These are phyloP conservation scores for Melanotaenia nigrans DNA, from an alignment of 2,797 vertebrate species.

Conservation along the genomic window DNA sequence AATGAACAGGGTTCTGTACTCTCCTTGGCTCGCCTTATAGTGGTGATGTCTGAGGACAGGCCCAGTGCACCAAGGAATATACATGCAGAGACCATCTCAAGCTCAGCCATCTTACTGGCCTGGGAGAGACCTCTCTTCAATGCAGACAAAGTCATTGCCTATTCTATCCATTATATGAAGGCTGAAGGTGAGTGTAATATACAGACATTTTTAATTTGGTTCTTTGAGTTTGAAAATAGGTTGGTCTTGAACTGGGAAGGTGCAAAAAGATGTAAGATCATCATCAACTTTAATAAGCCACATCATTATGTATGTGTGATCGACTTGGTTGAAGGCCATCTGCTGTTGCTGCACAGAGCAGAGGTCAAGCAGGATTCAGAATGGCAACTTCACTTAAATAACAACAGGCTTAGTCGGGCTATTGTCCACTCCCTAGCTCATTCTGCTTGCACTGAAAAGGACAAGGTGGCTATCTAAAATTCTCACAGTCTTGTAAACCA, in stretches of 20 bases:
- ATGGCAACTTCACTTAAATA: constrained; percentile 73
- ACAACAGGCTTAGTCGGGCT: constrained; percentile 65
- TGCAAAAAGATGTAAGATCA: constrained; percentile 23
- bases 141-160: constrained; percentile 96
- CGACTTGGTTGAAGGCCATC: constrained; percentile 66
- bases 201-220: not conserved
- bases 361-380: constrained; percentile 75
- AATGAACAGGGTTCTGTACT: constrained; percentile 90
- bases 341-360: constrained; percentile 72
- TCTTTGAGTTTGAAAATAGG: not conserved
- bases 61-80: constrained; percentile 94
- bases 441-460: constrained; percentile 67
- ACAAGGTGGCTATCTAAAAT: constrained; percentile 45
- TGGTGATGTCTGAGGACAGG: constrained; percentile 97
- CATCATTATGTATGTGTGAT: constrained; percentile 47
- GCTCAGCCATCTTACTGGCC: constrained; percentile 96
- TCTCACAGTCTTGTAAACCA: constrained; percentile 16
- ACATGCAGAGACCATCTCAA: constrained; percentile 96
- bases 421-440: constrained; percentile 67
- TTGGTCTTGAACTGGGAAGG: not conserved
- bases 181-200: constrained; percentile 90
- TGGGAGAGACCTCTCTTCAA: constrained; percentile 97
- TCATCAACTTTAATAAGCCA: constrained; percentile 14
- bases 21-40: constrained; percentile 91
- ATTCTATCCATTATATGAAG: constrained; percentile 98